A percentile compares a stretch with the other conserved stretches of the same genome.
Evolutionary conservation across 2,797 vertebrate genomes (phyloP).

Genomic region (Gymnocypris eckloni): DNA sequence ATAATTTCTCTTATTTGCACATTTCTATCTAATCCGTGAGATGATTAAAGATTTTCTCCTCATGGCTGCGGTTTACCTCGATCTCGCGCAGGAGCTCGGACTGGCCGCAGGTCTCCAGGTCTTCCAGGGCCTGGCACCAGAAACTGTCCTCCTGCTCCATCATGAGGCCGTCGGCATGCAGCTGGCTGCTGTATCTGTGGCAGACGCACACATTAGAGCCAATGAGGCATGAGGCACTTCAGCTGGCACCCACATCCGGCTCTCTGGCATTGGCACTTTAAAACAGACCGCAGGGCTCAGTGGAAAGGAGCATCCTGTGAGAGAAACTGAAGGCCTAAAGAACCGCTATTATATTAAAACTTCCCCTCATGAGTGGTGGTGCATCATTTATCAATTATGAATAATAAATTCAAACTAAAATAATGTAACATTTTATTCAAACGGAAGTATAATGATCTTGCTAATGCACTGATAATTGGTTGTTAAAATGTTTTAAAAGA

Average conservation of each 20-base stretch:
- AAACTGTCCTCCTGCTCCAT: conserved; percentile 91
- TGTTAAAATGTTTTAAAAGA: no score
- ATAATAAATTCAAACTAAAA: no score
- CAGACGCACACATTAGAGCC: conserved; percentile 16
- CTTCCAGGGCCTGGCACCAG: conserved; percentile 97
- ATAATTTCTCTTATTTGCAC: background rate
- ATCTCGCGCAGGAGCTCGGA: conserved; percentile 96
- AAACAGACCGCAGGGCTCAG: background rate
- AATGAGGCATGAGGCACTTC: conserved; percentile 52
- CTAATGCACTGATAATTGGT: no score
- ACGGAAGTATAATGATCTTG: no score
- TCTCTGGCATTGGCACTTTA: conserved; percentile 32
- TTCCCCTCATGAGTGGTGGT: background rate
- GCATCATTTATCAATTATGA: background rate
- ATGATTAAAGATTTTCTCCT: background rate
- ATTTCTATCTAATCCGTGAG: background rate
- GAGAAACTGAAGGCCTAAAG: background rate
- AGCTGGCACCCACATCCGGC: background rate
- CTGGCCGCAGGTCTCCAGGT: conserved; percentile 97
- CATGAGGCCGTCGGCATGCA: conserved; percentile 85
- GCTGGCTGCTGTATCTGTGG: conserved; percentile 76
- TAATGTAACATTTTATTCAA: no score
- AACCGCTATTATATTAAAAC: background rate
- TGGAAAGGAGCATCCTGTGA: background rate
- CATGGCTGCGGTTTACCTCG: conserved; percentile 80